Evolutionary conservation across 2,113 vertebrate species (phyloP).

Genomic region (Oplegnathus fasciatus): DNA sequence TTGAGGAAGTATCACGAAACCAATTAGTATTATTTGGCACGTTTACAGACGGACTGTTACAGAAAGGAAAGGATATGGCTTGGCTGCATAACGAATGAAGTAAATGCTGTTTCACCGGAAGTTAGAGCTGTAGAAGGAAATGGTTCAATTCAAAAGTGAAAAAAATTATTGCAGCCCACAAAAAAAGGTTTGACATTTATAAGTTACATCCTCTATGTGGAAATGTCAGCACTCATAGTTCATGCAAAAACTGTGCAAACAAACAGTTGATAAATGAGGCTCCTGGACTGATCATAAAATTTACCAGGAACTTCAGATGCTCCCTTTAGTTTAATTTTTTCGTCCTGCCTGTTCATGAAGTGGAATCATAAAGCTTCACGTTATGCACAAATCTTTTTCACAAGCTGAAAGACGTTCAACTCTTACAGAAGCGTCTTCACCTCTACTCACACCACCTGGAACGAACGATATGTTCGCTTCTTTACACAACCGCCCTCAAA

Average conservation of each 20-base stretch:
- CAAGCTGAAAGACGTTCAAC: too few species aligned
- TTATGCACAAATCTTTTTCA: background rate
- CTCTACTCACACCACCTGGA: background rate
- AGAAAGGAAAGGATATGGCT: background rate
- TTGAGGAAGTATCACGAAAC: too few species aligned
- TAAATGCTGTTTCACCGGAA: too few species aligned
- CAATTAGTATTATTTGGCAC: too few species aligned
- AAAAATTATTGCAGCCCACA: too few species aligned
- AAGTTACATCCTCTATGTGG: too few species aligned
- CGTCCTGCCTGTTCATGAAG: background rate
- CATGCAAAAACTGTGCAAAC: background rate
- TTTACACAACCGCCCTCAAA: background rate
- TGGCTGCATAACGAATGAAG: too few species aligned
- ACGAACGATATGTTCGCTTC: background rate
- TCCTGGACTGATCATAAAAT: too few species aligned
- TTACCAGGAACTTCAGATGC: background rate
- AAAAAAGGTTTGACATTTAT: background rate
- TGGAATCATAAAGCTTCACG: background rate
- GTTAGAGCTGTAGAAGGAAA: too few species aligned
- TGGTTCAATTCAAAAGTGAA: too few species aligned
- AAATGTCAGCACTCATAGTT: background rate
- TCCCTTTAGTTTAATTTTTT: background rate
- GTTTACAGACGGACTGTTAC: too few species aligned
- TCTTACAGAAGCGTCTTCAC: background rate
- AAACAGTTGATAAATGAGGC: background rate